Evolutionary conservation across 2,888 invertebrate species (phyloP).

Genomic region (Sycophila texana): DNA sequence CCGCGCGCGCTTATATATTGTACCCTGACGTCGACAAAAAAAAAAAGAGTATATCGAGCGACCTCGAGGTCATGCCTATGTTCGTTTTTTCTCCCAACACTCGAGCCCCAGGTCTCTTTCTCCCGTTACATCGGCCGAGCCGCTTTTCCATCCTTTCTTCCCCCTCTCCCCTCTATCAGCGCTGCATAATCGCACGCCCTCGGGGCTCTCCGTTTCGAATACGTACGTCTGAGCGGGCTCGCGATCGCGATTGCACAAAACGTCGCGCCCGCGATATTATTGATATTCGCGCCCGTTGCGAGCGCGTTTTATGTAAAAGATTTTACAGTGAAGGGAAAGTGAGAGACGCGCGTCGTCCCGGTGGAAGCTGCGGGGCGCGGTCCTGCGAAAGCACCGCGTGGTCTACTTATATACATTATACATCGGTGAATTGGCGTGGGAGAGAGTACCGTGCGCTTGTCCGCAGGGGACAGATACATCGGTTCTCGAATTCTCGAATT

Average conservation of each 20-base stretch:
- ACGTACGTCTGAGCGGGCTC: neutral
- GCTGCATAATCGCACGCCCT: neutral
- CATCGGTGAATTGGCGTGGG: too few species aligned
- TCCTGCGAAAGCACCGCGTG: neutral
- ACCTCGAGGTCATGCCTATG: too few species aligned
- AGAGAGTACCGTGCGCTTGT: neutral
- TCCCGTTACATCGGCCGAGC: neutral
- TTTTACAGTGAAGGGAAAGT: conserved; percentile 52
- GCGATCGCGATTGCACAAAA: conserved; percentile 32
- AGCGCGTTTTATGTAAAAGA: conserved; percentile 47
- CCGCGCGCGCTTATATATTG: neutral
- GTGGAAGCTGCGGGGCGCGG: neutral
- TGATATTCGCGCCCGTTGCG: conserved; percentile 45
- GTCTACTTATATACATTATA: neutral
- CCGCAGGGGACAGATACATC: conserved; percentile 7
- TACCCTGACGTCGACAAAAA: neutral
- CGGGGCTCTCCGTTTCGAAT: neutral
- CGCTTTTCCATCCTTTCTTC: conserved; percentile 27
- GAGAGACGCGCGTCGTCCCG: conserved; percentile 17
- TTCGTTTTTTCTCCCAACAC: too few species aligned
- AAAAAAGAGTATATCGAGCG: neutral
- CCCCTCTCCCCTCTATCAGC: neutral
- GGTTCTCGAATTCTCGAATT: neutral
- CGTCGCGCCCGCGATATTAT: conserved; percentile 39
- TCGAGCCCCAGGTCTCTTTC: neutral